Percentiles rank a stretch among this genome's conserved stretches.
Conservation (phyloP, 2,888 invertebrate genomes). For the Carpatolechia fugitivella region DNA sequence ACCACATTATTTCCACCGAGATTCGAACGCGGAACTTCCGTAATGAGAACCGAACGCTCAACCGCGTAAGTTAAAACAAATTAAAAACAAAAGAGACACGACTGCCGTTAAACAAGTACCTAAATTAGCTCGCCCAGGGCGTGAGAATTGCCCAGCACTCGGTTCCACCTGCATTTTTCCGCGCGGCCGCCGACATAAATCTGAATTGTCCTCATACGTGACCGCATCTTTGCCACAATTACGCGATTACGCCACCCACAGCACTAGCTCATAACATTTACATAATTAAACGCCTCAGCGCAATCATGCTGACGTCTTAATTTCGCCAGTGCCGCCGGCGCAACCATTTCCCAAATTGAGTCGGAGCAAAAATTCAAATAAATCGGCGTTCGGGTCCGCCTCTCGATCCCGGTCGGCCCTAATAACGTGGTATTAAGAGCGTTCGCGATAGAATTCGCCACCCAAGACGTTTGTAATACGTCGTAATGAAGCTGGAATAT, state of each 20-base stretch:
- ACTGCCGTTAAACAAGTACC: background rate
- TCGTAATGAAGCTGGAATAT: constrained; percentile 78
- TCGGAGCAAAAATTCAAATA: constrained; percentile 78
- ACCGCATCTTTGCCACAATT: constrained; percentile 60
- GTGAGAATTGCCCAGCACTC: constrained; percentile 9
- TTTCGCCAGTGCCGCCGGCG: constrained; percentile 74
- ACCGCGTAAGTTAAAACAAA: no score
- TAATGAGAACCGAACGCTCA: no score
- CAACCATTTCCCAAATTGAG: constrained; percentile 78
- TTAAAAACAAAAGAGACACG: background rate
- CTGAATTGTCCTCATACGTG: constrained; percentile 61
- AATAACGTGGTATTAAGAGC: constrained; percentile 74
- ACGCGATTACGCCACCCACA: constrained; percentile 67
- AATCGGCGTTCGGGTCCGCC: constrained; percentile 68
- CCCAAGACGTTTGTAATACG: constrained; percentile 78
- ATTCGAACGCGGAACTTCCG: no score
- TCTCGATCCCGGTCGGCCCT: constrained; percentile 57
- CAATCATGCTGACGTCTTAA: constrained; percentile 79
- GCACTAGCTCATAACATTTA: constrained; percentile 72
- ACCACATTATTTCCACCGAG: no score
- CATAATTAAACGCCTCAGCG: constrained; percentile 76
- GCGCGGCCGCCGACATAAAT: constrained; percentile 53
- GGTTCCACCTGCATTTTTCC: constrained; percentile 22
- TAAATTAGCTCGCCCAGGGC: constrained; percentile 18
- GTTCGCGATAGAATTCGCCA: constrained; percentile 79